phyloP scores from a whole-genome alignment of 2,113 vertebrate genomes.

The Cinclus cinclus region DNA sequence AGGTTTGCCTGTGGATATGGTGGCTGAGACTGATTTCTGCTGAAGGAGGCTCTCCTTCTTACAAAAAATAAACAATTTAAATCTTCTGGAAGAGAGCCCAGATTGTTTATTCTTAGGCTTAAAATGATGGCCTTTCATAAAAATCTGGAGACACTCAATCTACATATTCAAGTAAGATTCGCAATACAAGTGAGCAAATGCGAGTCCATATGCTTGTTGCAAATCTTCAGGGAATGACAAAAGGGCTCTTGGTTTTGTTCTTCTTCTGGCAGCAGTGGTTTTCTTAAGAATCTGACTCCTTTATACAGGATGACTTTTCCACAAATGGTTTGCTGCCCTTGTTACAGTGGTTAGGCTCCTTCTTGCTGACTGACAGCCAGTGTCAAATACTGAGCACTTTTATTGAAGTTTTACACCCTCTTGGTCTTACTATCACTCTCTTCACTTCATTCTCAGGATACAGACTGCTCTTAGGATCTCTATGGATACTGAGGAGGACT shows the following conservation, averaged over 20 bases:
- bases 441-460: neutral
- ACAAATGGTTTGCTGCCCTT: neutral
- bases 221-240: neutral
- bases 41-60: neutral
- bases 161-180: neutral
- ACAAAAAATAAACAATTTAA: neutral
- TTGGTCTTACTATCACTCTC: neutral
- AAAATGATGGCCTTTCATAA: slow-evolving; percentile 18
- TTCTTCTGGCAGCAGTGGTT: neutral
- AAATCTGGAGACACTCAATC: neutral
- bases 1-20: neutral
- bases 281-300: neutral
- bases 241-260: neutral
- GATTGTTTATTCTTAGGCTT: slow-evolving; percentile 21
- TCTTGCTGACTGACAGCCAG: neutral
- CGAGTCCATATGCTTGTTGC: neutral
- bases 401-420: neutral
- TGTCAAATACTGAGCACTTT: neutral
- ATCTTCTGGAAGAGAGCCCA: slow-evolving; percentile 1
- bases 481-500: neutral
- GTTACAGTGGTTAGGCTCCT: neutral
- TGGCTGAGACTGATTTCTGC: neutral
- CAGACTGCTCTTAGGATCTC: neutral
- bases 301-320: neutral
- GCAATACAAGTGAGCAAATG: neutral